These are phyloP conservation scores for Rana temporaria DNA, from an alignment of 2,113 vertebrate genomes.

Conservation along the genomic window DNA sequence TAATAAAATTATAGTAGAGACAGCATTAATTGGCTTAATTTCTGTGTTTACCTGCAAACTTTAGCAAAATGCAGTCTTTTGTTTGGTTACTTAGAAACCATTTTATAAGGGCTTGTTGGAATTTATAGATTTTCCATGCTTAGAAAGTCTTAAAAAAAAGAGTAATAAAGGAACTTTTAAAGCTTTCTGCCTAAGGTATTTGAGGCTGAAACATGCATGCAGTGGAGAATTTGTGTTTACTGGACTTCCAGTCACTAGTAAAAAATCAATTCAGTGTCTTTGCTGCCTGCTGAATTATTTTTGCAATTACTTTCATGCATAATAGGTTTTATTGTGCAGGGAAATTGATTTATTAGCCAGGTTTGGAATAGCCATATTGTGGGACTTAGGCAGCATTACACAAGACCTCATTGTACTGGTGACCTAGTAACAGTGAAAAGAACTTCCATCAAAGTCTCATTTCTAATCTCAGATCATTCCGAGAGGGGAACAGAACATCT, in stretches of 20 bases:
- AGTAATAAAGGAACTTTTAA: constrained; percentile 49
- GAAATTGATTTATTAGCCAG: constrained; percentile 24
- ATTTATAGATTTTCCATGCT: constrained; percentile 59
- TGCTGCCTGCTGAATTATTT: constrained; percentile 34
- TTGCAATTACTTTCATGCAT: constrained; percentile 31
- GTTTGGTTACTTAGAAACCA: constrained; percentile 53
- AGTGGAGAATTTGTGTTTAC: constrained; percentile 36
- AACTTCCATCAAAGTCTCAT: neutral
- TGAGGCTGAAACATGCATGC: constrained; percentile 40
- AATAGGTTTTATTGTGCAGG: constrained; percentile 36
- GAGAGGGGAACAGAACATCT: neutral
- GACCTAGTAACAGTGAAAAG: constrained; percentile 9
- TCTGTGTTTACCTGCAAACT: constrained; percentile 44
- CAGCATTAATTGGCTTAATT: constrained; percentile 5
- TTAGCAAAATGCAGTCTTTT: constrained; percentile 45
- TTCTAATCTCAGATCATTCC: neutral
- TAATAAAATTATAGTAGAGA: no score
- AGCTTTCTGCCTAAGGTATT: constrained; percentile 26
- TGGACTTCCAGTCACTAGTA: constrained; percentile 39
- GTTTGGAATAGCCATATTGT: constrained; percentile 32
- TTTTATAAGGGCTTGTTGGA: constrained; percentile 53
- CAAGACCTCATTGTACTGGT: constrained; percentile 6
- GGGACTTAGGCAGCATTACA: constrained; percentile 6
- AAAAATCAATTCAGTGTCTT: constrained; percentile 43
- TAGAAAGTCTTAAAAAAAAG: constrained; percentile 50